Percentiles rank a stretch among this genome's conserved stretches.
phyloP scores from a whole-genome alignment of 1,140 invertebrate species.

The Rhopalosiphum maidis region DNA sequence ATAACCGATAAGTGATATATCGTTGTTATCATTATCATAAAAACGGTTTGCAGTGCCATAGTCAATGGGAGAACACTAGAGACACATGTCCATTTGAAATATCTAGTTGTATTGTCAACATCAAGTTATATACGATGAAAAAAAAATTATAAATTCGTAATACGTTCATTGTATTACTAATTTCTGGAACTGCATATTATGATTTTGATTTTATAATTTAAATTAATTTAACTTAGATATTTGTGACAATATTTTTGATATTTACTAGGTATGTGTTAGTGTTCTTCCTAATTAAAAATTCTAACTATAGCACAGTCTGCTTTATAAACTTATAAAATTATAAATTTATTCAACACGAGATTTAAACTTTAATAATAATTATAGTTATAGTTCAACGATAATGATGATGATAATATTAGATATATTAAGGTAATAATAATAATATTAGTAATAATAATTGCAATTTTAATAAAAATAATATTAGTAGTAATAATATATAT shows the following conservation, averaged over 20 bases:
- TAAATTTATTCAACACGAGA: not conserved
- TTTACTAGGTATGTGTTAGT: not conserved
- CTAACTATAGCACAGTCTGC: not conserved
- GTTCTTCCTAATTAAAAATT: not conserved
- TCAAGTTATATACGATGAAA: not conserved
- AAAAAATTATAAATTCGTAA: not conserved
- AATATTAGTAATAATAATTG: not conserved
- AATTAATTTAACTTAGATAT: not conserved
- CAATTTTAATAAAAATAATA: not conserved
- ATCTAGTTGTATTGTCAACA: not conserved
- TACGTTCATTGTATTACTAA: not conserved
- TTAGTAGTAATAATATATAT: not conserved
- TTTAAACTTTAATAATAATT: not conserved
- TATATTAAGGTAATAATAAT: not conserved
- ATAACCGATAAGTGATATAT: not conserved
- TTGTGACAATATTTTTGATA: not conserved
- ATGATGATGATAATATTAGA: conserved; percentile 12
- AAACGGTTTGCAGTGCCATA: not conserved
- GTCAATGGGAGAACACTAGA: not conserved
- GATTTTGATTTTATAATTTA: not conserved
- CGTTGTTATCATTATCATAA: not conserved
- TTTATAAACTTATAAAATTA: not conserved
- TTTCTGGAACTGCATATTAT: not conserved
- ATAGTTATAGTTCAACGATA: not conserved
- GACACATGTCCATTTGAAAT: not conserved